Base-by-base conservation (phyloP, 2,797 vertebrate genomes). In the Erethizon dorsatum region DNA sequence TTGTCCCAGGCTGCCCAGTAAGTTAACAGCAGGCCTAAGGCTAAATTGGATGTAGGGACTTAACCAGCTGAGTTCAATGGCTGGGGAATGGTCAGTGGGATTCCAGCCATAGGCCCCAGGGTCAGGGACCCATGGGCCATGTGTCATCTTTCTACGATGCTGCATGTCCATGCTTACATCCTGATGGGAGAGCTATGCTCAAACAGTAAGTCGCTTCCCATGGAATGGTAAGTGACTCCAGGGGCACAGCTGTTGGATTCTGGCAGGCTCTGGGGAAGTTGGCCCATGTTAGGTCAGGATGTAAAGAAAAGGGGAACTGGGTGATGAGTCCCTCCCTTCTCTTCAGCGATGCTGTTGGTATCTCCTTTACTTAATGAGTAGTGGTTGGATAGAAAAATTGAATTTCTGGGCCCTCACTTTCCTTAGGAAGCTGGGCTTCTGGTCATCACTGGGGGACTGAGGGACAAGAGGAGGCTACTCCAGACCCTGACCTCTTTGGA, bases 341-440 rank as follows among this genome's bases (percentile, higher is more conserved):
- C 0, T 18, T 22, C 4, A 6, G 63, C 41, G n/a, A 57, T 4
- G 6, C 26, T 28, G 17, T 17, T 50, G 77, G 24, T 22, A 1
- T 54, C 59, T 31, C 47, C 0, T 3, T 37, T 37, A 26, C 31
- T 89, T 78, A n/a, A 52, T 7, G 47, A 83, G 78, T 11, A 45
- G 17, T 17, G 47, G 67, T 54, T 41, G n/a, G 80, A 54, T 33
- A 4, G 52, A 31, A 31, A n/a, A 47, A 17, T 24, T 71, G 52
- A 69, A 47, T 59, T 73, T 56, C 45, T 0, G 1, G 17, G 47
- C 52, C 7, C 14, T 77, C 15, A 12, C 47, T 4, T n/a, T 88
- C 82, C 73, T n/a, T 57, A 85, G 47, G n/a, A 83, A 57, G 65
- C 47, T 4, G 31, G 54, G 59, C 14, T 95, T 95, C 88, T 65